Base-by-base conservation (phyloP, 1,140 invertebrate species). In the Eueides isabella region DNA sequence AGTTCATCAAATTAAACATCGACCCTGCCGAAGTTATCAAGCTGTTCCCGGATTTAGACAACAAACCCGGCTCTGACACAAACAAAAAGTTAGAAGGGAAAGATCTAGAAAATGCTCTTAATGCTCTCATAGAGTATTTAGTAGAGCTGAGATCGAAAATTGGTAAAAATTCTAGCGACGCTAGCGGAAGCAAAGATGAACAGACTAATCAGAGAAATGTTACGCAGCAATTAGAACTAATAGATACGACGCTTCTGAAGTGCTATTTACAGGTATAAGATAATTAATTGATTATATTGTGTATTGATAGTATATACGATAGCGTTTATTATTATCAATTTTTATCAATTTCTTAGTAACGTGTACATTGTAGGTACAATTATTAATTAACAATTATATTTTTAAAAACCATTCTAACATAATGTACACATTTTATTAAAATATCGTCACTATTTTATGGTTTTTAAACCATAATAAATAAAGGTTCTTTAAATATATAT, bases 21-120 rank as follows among this genome's bases (percentile, higher is more conserved):
- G 98, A 99, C 94, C 98, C 98, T 0, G 97, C 97, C 67, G 97
- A 99, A 91, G 98, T 99, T 0, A 99, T 99, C 80, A 96, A 97
- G 72, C 91, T 99, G 12, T 99, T 98, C 94, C 98, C 98, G 2
- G 97, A 98, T 86, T 92, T 99, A 48, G 94, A 98, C 71, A 96
- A 97, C n/a, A 92, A 93, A 76, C 68, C 83, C 11, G 75, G 93
- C 31, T 76, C 89, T 26, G 96, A 96, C 81, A 92, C 29, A 5
- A 70, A 80, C 19, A 86, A 85, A 63, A 89, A 79, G 79, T 90
- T 98, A n/a, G 95, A 97, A 80, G 97, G 97, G 61, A 95, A 95
- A 72, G 98, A 99, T 85, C 91, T 98, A 48, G 98, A 99, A 93
- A 97, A 96, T 84, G 98, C 97, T 16, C 91, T 98, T n/a, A 90